Percentiles rank a stretch among this genome's conserved stretches.
Evolutionary conservation across 2,797 vertebrate genomes (phyloP).

Genomic region (Psittacula echo): DNA sequence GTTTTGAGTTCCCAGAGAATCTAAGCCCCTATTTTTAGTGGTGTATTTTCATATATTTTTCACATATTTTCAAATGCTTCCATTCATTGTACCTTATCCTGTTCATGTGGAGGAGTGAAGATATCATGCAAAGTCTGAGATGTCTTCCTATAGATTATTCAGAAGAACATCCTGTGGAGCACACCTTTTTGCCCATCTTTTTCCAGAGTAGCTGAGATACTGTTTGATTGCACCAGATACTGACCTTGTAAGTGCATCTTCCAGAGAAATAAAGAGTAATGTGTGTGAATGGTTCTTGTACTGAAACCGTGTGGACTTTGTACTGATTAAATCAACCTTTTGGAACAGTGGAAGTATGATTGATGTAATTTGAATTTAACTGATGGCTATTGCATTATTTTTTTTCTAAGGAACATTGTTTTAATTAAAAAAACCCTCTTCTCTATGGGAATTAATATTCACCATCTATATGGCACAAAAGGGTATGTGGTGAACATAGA

Average conservation of each 20-base stretch:
- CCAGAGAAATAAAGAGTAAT: background rate
- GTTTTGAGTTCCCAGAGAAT: background rate
- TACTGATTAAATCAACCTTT: conserved; percentile 21
- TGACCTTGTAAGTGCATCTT: background rate
- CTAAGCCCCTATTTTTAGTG: background rate
- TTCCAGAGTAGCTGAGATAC: background rate
- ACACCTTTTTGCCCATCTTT: background rate
- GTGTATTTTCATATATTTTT: background rate
- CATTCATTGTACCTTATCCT: background rate
- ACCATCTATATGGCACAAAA: conserved; percentile 44
- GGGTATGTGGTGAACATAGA: background rate
- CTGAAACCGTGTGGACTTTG: background rate
- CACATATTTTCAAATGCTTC: background rate
- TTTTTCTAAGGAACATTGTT: conserved; percentile 34
- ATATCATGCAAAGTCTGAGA: background rate
- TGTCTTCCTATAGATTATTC: background rate
- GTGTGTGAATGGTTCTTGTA: background rate
- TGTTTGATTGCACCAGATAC: background rate
- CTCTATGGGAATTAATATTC: conserved; percentile 43
- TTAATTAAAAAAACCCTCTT: conserved; percentile 43
- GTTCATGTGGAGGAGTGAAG: background rate
- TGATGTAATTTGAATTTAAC: conserved; percentile 27
- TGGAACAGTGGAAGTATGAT: background rate
- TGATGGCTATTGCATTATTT: conserved; percentile 34
- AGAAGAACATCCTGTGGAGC: background rate